Base-by-base conservation (phyloP, 2,113 vertebrate species). In the Rhinogobius similis region DNA sequence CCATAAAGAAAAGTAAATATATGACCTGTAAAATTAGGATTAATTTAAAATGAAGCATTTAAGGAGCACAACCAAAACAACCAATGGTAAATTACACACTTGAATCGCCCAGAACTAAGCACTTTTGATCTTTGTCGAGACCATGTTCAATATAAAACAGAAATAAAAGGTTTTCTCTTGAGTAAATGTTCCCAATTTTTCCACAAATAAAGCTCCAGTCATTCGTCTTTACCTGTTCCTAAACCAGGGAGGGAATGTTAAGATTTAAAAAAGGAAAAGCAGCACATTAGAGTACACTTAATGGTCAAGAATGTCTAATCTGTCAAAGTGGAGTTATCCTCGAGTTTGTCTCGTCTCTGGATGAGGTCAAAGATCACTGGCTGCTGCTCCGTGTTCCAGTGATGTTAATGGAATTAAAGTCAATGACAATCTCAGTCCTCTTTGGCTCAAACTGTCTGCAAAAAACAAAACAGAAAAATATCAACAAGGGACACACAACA, bases 321-420 rank as follows among this genome's bases (percentile, higher is more conserved):
- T 0, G 27, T 61, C 72, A 79, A 78, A 75, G 79, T 81, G 55
- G 1, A 75, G 48, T 41, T 75, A 68, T 78, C 62, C 77, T 78
- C 71, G 70, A 78, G 69, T 64, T 80, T 78, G n/a, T n/a, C n/a
- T n/a, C n/a, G n/a, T 68, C 68, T 74, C 78, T 80, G 65, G 73
- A 83, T 71, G 52, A 81, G 67, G 70, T 39, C 29, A 2, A 11
- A 39, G 10, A 85, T 85, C 72, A 86, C 66, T 82, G 46, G 1
- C 65, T 1, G 1, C 26, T 29, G 65, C 67, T 75, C 65, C 68
- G 67, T 46, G 32, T 61, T 77, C 59, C 72, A 71, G 76, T 26
- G n/a, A 38, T 21, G 81, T 89, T 89, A 68, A 91, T 90, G 73
- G 87, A 89, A 69, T 88, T 86, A 81, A 90, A 91, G 21, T 90